Evolutionary conservation across 2,888 invertebrate genomes (phyloP), one percentile per base, ranked within the genome.

Genomic region (Cerceris ruficornis): DNA sequence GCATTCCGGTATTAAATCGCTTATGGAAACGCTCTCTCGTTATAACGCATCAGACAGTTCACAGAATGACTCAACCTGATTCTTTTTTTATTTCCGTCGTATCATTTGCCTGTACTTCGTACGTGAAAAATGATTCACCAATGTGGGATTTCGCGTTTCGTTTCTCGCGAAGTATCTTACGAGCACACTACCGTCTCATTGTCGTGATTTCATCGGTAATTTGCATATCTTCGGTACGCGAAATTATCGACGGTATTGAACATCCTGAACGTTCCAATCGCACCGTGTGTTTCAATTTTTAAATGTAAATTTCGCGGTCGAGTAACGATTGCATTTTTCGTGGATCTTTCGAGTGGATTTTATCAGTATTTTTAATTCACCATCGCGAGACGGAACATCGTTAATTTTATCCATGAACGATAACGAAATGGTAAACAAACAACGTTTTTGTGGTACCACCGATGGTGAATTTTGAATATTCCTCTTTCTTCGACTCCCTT

Each of bases 41-140:
- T 28, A 28, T 49, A 62, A 15, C 41, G n/a, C 65, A 57, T 77
- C 59, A 9, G 39, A 54, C 62, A 54, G 65, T 42, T 17, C 52
- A 50, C 52, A 49, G 64, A 62, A 13, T 83, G 84, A 83, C 59
- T 83, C 83, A 80, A 68, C 67, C 15, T 41, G 55, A 62, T 66
- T 70, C 71, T 73, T 66, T 49, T 28, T 60, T 14, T 72, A 7
- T 54, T 62, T 6, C 8, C 58, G 50, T 59, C 55, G 52, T 42
- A 70, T 28, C 46, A 43, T 41, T 42, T 55, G 42, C n/a, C 49
- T n/a, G 49, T 52, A 50, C 42, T 60, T 52, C 8, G 58, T 54
- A 49, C 50, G 71, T 39, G 75, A 76, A 79, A 81, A 68, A 75
- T 83, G 81, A 81, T 52, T 83, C 84, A 83, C 60, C 58, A n/a